These are phyloP conservation scores for Accipiter virgatus DNA, from an alignment of 2,113 vertebrate species.

Conservation along the genomic window DNA sequence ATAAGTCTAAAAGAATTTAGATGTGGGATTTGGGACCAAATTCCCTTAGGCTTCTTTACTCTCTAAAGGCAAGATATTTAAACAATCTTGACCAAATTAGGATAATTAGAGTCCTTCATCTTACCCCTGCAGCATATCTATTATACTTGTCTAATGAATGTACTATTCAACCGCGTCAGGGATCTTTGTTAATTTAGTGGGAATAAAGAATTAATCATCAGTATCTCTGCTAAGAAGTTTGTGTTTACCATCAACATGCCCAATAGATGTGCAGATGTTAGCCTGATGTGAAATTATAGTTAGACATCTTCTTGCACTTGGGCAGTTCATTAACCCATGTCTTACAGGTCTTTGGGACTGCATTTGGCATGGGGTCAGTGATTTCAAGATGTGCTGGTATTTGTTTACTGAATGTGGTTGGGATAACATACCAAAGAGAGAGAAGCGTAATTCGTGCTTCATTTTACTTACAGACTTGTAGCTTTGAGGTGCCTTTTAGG, in stretches of 20 bases:
- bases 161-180: background rate
- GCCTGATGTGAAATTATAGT: background rate
- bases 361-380: background rate
- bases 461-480: background rate
- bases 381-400: slow-evolving; percentile 7
- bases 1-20: background rate
- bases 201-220: background rate
- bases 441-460: background rate
- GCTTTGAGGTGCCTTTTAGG: background rate
- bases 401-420: background rate
- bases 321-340: background rate
- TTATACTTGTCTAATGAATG: background rate
- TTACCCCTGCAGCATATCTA: slow-evolving; percentile 1
- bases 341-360: background rate
- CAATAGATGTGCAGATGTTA: background rate
- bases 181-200: slow-evolving; percentile 40
- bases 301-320: background rate
- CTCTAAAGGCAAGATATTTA: slow-evolving; percentile 20
- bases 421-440: background rate
- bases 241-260: background rate
- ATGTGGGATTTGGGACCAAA: background rate
- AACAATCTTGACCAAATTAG: slow-evolving; percentile 3
- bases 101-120: slow-evolving; percentile 42
- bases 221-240: background rate
- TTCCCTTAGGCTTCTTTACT: background rate